These are phyloP conservation scores for Mus caroli DNA, from an alignment of 2,797 vertebrate species.

Conservation along the genomic window DNA sequence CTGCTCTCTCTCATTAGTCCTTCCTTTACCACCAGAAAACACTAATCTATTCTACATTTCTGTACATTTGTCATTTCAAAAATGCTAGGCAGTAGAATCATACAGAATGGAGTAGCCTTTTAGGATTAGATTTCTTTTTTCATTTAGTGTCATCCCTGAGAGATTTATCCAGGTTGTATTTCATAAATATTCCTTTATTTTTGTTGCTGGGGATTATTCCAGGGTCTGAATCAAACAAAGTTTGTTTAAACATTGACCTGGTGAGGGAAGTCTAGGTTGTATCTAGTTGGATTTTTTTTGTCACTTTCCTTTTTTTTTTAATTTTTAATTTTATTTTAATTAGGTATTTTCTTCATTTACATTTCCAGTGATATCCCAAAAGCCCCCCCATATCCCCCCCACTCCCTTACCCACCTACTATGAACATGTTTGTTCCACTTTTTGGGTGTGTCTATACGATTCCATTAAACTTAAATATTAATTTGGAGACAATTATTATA, in stretches of 20 bases:
- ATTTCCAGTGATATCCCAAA: too few relatives aligned
- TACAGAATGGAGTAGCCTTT: background rate
- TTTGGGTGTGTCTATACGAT: background rate
- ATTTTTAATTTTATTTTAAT: too few relatives aligned
- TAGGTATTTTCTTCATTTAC: too few relatives aligned
- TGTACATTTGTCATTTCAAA: background rate
- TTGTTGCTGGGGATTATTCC: background rate
- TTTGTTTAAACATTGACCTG: background rate
- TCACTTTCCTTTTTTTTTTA: too few relatives aligned
- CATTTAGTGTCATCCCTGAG: background rate
- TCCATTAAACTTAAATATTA: conserved; percentile 28
- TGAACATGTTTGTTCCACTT: background rate
- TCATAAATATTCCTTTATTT: background rate
- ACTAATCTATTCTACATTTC: background rate
- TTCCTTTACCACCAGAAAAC: background rate
- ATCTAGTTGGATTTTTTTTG: background rate
- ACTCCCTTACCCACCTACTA: too few relatives aligned
- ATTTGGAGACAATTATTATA: background rate
- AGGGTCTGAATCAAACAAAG: background rate
- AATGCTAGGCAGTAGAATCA: background rate
- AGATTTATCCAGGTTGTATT: background rate
- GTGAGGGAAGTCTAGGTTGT: background rate
- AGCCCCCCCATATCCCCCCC: too few relatives aligned
- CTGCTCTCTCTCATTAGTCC: too few relatives aligned
- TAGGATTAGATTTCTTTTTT: background rate